These are phyloP conservation scores for Gonioctena quinquepunctata DNA, from an alignment of 1,140 invertebrate genomes.

Conservation along the genomic window DNA sequence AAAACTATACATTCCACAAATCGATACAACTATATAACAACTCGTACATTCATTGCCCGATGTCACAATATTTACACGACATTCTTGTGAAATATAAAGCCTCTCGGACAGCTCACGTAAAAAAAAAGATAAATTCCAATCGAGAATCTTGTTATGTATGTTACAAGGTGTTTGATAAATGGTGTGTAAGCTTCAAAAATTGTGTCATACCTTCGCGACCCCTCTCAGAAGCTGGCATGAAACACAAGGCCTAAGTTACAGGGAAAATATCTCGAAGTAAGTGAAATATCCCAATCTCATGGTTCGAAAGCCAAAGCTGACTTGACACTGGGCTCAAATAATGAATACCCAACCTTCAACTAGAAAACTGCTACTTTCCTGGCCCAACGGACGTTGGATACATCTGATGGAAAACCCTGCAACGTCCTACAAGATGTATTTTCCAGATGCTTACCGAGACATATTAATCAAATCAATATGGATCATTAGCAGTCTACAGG, in stretches of 20 bases:
- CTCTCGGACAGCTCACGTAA: not conserved
- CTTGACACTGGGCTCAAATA: not conserved
- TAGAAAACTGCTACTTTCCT: too few relatives aligned
- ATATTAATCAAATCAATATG: too few relatives aligned
- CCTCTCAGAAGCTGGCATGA: conserved; percentile 61
- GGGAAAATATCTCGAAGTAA: conserved; percentile 12
- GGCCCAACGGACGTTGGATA: too few relatives aligned
- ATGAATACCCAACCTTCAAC: too few relatives aligned
- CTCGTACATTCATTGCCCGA: too few relatives aligned
- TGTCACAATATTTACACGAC: not conserved
- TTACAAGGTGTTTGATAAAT: not conserved
- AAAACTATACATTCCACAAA: not conserved
- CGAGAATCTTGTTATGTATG: not conserved
- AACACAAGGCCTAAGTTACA: conserved; percentile 56
- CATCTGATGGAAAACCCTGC: too few relatives aligned
- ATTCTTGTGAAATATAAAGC: not conserved
- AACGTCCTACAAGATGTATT: too few relatives aligned
- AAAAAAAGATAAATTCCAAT: not conserved
- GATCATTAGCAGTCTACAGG: too few relatives aligned
- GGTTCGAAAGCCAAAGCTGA: not conserved
- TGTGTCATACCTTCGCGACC: conserved; percentile 59
- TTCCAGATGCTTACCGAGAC: too few relatives aligned
- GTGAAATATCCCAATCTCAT: not conserved
- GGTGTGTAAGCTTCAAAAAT: conserved; percentile 37
- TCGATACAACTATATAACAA: not conserved